Evolutionary conservation across 2,797 vertebrate genomes (phyloP), one percentile per base, ranked within the genome.

Genomic region (Fistularia commersonii): DNA sequence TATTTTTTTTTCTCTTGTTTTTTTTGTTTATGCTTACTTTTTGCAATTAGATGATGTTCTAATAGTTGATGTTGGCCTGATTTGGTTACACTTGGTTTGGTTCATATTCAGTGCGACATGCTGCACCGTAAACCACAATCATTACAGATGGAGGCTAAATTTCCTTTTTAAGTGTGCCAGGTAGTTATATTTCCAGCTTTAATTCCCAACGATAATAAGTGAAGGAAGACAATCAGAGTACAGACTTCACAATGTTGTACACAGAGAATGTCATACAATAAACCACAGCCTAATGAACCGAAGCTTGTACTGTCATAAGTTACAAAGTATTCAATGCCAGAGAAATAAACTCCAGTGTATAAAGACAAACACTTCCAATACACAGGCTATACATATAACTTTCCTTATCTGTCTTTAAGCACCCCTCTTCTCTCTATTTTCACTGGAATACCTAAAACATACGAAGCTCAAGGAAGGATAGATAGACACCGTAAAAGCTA

Each of bases 241-340:
- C 60, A 72, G 54, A 43, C 54, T 65, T 69, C 50, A 69, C 59
- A 81, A 77, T 84, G 66, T 79, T 80, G 54, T 63, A 70, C 61
- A 55, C 38, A 64, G 57, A 61, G 12, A 53, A 53, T 48, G 58
- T 39, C 50, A 45, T 39, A 44, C 32, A 64, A 74, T 64, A 68
- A 55, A 72, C 53, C 36, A 42, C 43, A 46, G 45, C 12, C 47
- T 69, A 76, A 77, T 72, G 61, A 77, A 63, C 55, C 39, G 15
- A 14, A 37, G 34, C 48, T 43, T 58, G 58, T 51, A 49, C 14
- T 62, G 72, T 67, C 60, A 61, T 33, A 42, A 61, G 38, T 45
- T 48, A 57, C 32, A 11, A 47, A 37, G 58, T 61, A 64, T 69
- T 72, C 57, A 71, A n/a, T n/a, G 55, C 31, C 23, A 33, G 14